Base-by-base conservation (phyloP, 2,888 invertebrate genomes). In the Zygaena filipendulae region DNA sequence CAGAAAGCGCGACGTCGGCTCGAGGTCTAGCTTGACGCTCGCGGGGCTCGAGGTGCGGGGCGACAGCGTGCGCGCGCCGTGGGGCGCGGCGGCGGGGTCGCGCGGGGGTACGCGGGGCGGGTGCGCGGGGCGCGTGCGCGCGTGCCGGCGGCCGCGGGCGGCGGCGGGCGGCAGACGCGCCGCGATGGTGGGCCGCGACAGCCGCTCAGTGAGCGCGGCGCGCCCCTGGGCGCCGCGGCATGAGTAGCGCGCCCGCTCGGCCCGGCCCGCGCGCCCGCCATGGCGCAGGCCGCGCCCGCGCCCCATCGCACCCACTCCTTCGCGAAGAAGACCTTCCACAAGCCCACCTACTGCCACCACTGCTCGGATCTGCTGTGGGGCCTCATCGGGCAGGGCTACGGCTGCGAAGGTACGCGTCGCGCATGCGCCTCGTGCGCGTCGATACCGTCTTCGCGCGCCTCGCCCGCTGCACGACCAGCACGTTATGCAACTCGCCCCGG, bases 361-460 rank as follows among this genome's bases (percentile, higher is more conserved):
- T 99, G 99, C 87, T 95, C 97, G 79, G 99, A 99, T 83, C 91
- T 97, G 88, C 90, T 99, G 68, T 99, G 99, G 99, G 97, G 98
- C 77, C 90, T 98, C 83, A 95, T 98, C 79, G 96, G 97, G 82
- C 97, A 97, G 85, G 99, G 98, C 82, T 97, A 93, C 86, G 94
- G 95, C 77, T 99, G 99, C 87, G 98, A 98, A 93, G 97, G 98
- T 98, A 82, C 82, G 83, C 66, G 52, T 43, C 71, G 68, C 70
- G 71, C 71, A 69, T 72, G 72, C 77, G 71, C 67, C 59, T 52
- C 59, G 55, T 47, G 62, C 57, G 55, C 67, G 64, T 68, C 74
- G 68, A 72, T 69, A 70, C 59, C 63, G 54, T 52, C 57, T 49
- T 53, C 59, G 56, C 60, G 59, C 59, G 52, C 60, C 47, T 38